These are phyloP conservation scores for Drosophila rubida DNA, from an alignment of 2,888 invertebrate species.

Conservation along the genomic window DNA sequence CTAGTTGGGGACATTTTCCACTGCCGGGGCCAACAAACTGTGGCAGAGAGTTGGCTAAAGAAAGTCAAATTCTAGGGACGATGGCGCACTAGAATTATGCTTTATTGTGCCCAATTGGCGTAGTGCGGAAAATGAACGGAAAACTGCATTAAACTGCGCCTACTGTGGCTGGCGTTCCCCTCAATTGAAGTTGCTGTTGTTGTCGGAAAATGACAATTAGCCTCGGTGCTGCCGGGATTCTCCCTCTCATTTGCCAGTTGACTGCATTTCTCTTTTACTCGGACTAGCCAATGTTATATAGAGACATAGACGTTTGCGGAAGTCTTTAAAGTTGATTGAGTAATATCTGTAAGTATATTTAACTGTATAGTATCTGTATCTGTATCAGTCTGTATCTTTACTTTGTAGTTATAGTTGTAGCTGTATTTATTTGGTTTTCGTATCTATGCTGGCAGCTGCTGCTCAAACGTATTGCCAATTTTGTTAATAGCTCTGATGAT, in stretches of 20 bases:
- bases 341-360: constrained; percentile 61
- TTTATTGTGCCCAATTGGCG: constrained; percentile 58
- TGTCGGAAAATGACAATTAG: constrained; percentile 79
- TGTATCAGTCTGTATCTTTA: constrained; percentile 28
- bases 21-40: constrained; percentile 22
- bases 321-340: constrained; percentile 68
- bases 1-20: constrained; percentile 16
- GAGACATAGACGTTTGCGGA: constrained; percentile 54
- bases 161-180: constrained; percentile 32
- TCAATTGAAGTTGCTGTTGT: constrained; percentile 48
- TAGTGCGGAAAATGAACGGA: constrained; percentile 28
- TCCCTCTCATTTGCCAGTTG: constrained; percentile 68
- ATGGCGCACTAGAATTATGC: constrained; percentile 44
- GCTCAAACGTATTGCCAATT: constrained; percentile 63
- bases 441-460: constrained; percentile 55
- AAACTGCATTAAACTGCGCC: constrained; percentile 37
- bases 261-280: constrained; percentile 53
- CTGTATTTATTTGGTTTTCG: constrained; percentile 28
- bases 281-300: constrained; percentile 23
- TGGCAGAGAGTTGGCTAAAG: constrained; percentile 31
- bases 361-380: constrained; percentile 28
- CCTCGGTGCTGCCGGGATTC: constrained; percentile 36
- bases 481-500: constrained; percentile 72
- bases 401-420: constrained; percentile 28
- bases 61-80: not conserved